Evolutionary conservation across 1,140 invertebrate species (phyloP).

Genomic region (Metopolophium dirhodum): DNA sequence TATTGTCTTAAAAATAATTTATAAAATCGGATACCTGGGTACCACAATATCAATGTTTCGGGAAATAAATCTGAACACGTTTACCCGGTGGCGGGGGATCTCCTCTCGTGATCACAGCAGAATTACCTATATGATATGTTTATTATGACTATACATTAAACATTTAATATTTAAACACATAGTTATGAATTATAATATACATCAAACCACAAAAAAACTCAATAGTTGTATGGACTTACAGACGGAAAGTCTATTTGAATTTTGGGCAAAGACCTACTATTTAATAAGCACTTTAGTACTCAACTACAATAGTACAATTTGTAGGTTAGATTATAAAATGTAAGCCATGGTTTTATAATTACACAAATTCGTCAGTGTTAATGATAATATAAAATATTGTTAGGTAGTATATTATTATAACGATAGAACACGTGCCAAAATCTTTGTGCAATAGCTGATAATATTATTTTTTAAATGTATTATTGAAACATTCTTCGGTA

Average conservation of each 20-base stretch:
- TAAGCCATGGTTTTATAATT: not conserved
- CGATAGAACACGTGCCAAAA: conserved; percentile 38
- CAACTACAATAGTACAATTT: not conserved
- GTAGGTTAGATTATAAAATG: not conserved
- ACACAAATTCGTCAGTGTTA: not conserved
- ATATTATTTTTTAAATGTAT: conserved; percentile 24
- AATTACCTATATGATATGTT: not conserved
- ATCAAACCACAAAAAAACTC: not conserved
- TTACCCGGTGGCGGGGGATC: not conserved
- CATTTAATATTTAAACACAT: not conserved
- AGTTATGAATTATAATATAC: not conserved
- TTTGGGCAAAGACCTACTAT: not conserved
- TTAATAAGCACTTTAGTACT: not conserved
- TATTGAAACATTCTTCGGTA: not conserved
- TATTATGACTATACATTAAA: not conserved
- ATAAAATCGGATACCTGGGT: not conserved
- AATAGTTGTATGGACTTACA: not conserved
- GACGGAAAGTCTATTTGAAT: not conserved
- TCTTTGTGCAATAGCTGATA: not conserved
- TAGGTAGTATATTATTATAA: not conserved
- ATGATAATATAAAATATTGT: not conserved
- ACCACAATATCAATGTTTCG: not conserved
- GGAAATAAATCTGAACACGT: not conserved
- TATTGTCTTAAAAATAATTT: not conserved
- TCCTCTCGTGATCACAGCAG: not conserved